Percentiles rank a stretch among this genome's conserved stretches.
Evolutionary conservation across 2,888 invertebrate genomes (phyloP).

Genomic region (Cephonodes hylas): DNA sequence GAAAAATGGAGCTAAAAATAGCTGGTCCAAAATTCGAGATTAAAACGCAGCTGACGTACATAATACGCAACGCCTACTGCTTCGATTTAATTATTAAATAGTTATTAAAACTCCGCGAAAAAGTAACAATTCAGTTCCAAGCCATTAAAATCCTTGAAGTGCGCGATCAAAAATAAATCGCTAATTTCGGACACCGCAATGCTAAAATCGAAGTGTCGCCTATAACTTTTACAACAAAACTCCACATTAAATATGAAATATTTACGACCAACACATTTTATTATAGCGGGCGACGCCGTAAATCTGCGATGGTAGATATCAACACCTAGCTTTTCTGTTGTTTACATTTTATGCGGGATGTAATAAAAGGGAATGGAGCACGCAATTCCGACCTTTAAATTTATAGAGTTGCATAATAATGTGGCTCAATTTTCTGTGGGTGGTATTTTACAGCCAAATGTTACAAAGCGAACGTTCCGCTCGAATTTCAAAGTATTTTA

Average conservation of each 20-base stretch:
- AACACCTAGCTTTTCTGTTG: slow-evolving; percentile 17
- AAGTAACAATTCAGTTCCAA: not conserved
- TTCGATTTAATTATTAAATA: too few species aligned
- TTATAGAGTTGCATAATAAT: slow-evolving; percentile 14
- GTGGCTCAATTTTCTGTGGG: slow-evolving; percentile 16
- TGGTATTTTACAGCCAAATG: slow-evolving; percentile 1
- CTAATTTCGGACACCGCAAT: not conserved
- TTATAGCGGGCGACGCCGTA: slow-evolving; percentile 27
- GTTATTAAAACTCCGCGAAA: not conserved
- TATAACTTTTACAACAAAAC: slow-evolving; percentile 32
- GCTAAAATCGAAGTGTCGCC: slow-evolving; percentile 18
- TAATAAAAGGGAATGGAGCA: slow-evolving; percentile 11
- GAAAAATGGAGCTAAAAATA: too few species aligned
- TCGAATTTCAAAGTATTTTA: not conserved
- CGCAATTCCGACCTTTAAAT: slow-evolving; percentile 9
- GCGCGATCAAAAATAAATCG: not conserved
- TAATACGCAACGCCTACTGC: too few species aligned
- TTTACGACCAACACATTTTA: slow-evolving; percentile 38
- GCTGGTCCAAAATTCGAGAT: too few species aligned
- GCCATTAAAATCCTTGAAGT: not conserved
- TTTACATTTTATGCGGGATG: slow-evolving; percentile 20
- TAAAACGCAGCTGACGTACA: too few species aligned
- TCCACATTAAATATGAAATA: slow-evolving; percentile 35
- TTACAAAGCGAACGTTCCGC: slow-evolving; percentile 4
- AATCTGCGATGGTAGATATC: slow-evolving; percentile 28